These are phyloP conservation scores for Caenorhabditis remanei DNA, from an alignment of 1,140 invertebrate species.

Conservation along the genomic window DNA sequence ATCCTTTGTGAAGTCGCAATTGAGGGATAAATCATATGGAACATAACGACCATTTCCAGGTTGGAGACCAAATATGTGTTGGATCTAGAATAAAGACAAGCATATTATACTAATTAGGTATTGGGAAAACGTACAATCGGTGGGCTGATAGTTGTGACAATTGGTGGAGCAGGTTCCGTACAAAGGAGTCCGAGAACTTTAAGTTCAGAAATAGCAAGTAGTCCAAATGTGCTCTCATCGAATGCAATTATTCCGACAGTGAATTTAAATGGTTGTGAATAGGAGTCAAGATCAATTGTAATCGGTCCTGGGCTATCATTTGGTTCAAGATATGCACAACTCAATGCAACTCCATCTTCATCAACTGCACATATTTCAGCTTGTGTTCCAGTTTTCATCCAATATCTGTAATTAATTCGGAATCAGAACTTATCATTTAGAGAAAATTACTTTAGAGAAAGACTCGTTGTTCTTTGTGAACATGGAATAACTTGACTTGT, in stretches of 20 bases:
- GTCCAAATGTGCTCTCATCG: slow-evolving; percentile 58
- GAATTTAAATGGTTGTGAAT: slow-evolving; percentile 66
- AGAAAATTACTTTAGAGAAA: slow-evolving; percentile 60
- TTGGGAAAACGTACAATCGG: slow-evolving; percentile 34
- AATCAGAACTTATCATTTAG: neutral
- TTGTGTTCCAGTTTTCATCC: slow-evolving; percentile 67
- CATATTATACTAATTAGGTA: neutral
- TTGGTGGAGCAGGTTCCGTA: slow-evolving; percentile 61
- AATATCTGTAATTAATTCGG: slow-evolving; percentile 61
- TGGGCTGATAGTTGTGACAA: slow-evolving; percentile 63
- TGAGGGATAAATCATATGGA: slow-evolving; percentile 59
- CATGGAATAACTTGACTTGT: slow-evolving; percentile 63
- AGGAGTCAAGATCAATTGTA: slow-evolving; percentile 65
- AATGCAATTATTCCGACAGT: slow-evolving; percentile 67
- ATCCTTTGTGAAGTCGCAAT: slow-evolving; percentile 64
- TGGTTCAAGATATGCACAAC: slow-evolving; percentile 67
- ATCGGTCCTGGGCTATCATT: slow-evolving; percentile 65
- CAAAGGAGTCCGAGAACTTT: slow-evolving; percentile 60
- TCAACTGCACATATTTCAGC: slow-evolving; percentile 66
- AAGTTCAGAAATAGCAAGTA: slow-evolving; percentile 63
- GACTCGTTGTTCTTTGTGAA: slow-evolving; percentile 62
- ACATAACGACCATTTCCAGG: slow-evolving; percentile 58
- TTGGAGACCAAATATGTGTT: slow-evolving; percentile 61
- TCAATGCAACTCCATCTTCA: slow-evolving; percentile 61
- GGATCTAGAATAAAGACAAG: slow-evolving; percentile 53